Conservation (phyloP, 2,888 invertebrate species). For the Busseola fusca region DNA sequence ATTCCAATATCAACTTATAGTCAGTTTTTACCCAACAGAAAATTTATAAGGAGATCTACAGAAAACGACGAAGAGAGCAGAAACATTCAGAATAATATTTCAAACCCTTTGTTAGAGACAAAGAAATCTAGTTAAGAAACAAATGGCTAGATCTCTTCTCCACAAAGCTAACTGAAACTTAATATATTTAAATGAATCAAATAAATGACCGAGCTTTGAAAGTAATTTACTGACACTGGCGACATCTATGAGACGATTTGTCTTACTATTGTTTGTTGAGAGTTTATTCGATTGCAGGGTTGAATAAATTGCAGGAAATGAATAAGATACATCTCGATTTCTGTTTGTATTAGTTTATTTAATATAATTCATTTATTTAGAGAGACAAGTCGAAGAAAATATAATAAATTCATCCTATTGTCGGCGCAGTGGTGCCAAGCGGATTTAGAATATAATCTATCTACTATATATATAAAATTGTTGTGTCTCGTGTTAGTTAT, state of each 20-base stretch:
- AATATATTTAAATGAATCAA: constrained; percentile 42
- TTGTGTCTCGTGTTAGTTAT: too few relatives aligned
- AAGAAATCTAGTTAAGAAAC: constrained; percentile 28
- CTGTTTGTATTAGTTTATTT: background rate
- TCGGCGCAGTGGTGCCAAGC: too few relatives aligned
- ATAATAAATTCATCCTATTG: too few relatives aligned
- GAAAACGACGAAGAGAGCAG: background rate
- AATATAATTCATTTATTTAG: too few relatives aligned
- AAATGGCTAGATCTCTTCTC: constrained; percentile 19
- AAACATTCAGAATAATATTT: background rate
- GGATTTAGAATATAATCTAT: too few relatives aligned
- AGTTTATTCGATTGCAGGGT: constrained; percentile 1
- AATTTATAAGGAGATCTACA: too few relatives aligned
- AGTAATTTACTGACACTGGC: constrained; percentile 38
- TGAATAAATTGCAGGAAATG: background rate
- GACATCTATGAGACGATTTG: constrained; percentile 41
- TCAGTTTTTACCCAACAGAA: too few relatives aligned
- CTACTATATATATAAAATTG: too few relatives aligned
- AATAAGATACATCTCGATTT: background rate
- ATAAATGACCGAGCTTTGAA: constrained; percentile 44
- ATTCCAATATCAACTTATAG: too few relatives aligned
- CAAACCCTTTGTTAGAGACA: constrained; percentile 18
- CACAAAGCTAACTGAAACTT: constrained; percentile 43
- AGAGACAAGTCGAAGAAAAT: background rate
- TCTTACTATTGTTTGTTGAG: constrained; percentile 48